Evolutionary conservation across 2,113 vertebrate genomes (phyloP), one percentile per base, ranked within the genome.

Genomic region (Cochlearius cochlearius): DNA sequence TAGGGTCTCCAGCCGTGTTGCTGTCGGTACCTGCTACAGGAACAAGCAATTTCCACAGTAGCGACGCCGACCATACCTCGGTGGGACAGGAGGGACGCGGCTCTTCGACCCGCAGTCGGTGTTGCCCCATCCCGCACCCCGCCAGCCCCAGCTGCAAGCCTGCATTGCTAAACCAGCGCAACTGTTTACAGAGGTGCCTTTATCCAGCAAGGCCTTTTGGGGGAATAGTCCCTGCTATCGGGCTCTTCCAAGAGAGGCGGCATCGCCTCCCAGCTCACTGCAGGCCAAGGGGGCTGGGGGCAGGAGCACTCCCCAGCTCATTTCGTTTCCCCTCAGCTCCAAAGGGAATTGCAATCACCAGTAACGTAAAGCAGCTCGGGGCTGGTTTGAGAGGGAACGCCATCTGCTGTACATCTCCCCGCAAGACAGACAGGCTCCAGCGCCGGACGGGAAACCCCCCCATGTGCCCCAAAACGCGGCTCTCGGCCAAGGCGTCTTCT

Each of bases 381-480:
- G 15, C 4, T 13, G n/a, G 11, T 9, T 9, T 3, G 12, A 13
- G 53, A 41, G 67, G 39, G 11, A 38, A n/a, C 32, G 15, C 63
- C 58, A n/a, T 4, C 66, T 78, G 77, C 88, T 16, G 47, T 18
- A 9, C 82, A 63, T 6, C 43, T 23, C 34, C 72, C 56, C 1
- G 2, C 29, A 32, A 6, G 27, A 12, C 52, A 60, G 34, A 30
- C 3, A 0, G 41, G 50, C 15, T 15, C n/a, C 4, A 0, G 32
- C 2, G 1, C 7, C 2, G 3, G 18, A 38, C 7, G 0, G 59
- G 4, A 73, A 67, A 8, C 26, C 4, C 18, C 18, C 18, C 8
- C 0, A 0, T 32, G 1, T 9, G 2, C 30, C 59, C 50, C 55
- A 29, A 36, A 74, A 36, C n/a, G 25, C 1, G 0, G 22, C 56